Evolutionary conservation across 2,113 vertebrate species (phyloP), one percentile per base, ranked within the genome.

Genomic region (Zosterops borbonicus): DNA sequence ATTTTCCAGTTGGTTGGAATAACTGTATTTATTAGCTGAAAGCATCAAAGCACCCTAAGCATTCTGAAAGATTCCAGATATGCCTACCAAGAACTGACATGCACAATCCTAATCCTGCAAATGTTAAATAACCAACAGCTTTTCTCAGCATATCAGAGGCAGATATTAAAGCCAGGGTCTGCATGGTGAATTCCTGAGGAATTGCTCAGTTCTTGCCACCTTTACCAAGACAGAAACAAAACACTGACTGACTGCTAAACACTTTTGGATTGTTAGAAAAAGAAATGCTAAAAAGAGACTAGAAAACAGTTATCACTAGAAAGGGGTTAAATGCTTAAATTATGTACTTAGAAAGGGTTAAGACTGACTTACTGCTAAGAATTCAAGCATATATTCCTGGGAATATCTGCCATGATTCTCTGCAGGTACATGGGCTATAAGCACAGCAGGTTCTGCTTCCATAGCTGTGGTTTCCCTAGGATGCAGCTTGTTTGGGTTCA

Each of bases 41-140:
- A 68, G 37, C 20, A 84, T 31, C 31, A 35, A 59, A 90, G 28
- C 62, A 71, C 18, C 14, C n/a, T 18, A 63, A 81, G 33, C 33
- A 69, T 41, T 55, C 69, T 41, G 49, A 75, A 2, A 67, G 33
- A 79, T 44, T 71, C 49, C 74, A 83, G 49, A 47, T 42, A 42
- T 3, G 7, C 15, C 44, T 41, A 42, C 44, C 35, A 79, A 29
- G 53, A 67, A 39, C 17, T 53, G 41, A 63, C 53, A 49, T 0
- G 3, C 28, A 60, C 0, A 0, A 87, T n/a, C 44, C 78, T 52
- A 68, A 71, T 25, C 22, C 49, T 52, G 19, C 41, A 56, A 52
- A 75, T 5, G n/a, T 19, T 14, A 59, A 50, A 71, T 50, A 42
- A 39, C 29, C 47, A 65, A 60, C 53, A 83, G 18, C 20, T 83